These are phyloP conservation scores for Lagenorhynchus albirostris DNA, from an alignment of 2,113 vertebrate species.

Conservation along the genomic window DNA sequence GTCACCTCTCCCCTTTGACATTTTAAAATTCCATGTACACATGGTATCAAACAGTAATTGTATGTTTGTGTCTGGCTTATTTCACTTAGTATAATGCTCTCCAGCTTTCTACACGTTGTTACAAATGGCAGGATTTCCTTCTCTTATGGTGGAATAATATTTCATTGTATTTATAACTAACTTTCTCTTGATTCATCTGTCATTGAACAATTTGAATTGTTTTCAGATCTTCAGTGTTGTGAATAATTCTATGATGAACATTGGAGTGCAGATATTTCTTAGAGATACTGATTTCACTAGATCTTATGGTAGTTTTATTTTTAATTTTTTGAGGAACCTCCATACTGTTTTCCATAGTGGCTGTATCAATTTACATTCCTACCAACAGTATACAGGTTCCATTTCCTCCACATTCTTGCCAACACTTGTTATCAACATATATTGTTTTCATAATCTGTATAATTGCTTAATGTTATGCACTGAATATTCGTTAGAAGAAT, in stretches of 20 bases:
- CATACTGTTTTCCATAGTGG: neutral
- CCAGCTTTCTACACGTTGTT: neutral
- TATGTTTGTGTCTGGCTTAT: neutral
- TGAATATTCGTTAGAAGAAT: conserved; percentile 10
- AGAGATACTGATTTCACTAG: neutral
- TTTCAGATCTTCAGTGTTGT: neutral
- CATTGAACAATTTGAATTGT: neutral
- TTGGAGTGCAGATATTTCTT: neutral
- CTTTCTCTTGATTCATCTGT: neutral
- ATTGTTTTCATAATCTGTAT: neutral
- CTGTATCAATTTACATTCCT: neutral
- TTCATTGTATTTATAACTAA: neutral
- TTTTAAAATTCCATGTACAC: neutral
- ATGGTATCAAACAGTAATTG: neutral
- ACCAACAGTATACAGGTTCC: neutral
- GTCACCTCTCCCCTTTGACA: neutral
- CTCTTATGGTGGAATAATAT: neutral
- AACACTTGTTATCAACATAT: neutral
- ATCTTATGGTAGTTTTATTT: neutral
- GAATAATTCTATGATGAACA: neutral
- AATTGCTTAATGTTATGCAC: neutral
- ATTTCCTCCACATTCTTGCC: neutral
- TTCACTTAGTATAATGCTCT: neutral
- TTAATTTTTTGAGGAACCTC: neutral
- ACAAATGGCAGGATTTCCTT: neutral